Evolutionary conservation across 2,113 vertebrate genomes (phyloP), one percentile per base, ranked within the genome.

Genomic region (Uropsilus gracilis): DNA sequence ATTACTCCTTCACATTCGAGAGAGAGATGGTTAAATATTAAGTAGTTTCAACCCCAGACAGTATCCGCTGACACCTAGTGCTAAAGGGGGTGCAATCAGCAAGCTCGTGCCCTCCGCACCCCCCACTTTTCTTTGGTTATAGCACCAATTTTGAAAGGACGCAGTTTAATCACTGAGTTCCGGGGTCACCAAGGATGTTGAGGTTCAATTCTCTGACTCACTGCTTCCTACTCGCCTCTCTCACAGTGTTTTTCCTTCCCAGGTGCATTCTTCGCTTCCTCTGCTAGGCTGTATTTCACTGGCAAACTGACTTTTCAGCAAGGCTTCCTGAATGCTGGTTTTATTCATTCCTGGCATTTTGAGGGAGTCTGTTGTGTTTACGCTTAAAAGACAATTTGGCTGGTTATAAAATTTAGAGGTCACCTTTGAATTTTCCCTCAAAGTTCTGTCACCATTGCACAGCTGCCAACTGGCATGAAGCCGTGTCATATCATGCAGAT

Each of bases 21-120:
- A 64, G 61, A 89, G 78, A 16, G 32, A 76, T 20, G 8, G 17
- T 24, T 75, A 71, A 81, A 48, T 14, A 14, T 42, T 57, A 77
- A 82, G 24, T 14, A 91, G 68, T 59, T 82, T 71, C 37, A 85
- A 44, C 18, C 48, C 66, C 26, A 57, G 69, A 48, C 46, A 83
- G 30, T 4, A 57, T 66, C 44, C 61, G 84, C 16, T 76, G 84
- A 85, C 9, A 57, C 37, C 2, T 17, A 17, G 26, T 2, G 44
- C 0, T 75, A 42, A 85, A 89, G 81, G 42, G 61, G 55, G 55
- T 32, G 30, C 48, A 57, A 44, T 53, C n/a, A 68, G 69, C 28
- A 57, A 0, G 26, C 0, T 18, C 34, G 28, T 11, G n/a, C n/a
- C 4, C 34, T 69, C 11, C 4, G 3, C 24, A 24, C 3, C 11